Evolutionary conservation across 1,140 invertebrate genomes (phyloP), one percentile per base, ranked within the genome.

Genomic region (Temnothorax longispinosus): DNA sequence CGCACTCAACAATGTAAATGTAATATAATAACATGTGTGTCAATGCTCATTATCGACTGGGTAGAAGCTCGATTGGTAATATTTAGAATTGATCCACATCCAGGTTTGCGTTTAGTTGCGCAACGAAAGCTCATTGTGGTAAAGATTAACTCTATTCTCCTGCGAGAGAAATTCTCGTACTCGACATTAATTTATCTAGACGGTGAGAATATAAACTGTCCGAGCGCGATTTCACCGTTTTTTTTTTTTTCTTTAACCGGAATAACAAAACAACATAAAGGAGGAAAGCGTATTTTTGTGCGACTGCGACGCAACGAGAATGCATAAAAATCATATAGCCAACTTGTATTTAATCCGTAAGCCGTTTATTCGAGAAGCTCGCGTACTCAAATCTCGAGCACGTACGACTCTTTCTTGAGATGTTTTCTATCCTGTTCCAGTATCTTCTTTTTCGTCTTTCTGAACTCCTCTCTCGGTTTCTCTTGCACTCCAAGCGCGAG

Each of bases 161-260:
- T 54, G 50, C 50, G 15, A 27, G 56, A 76, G 74, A 62, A 60
- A 62, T 38, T 58, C 38, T 76, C 7, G 67, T 18, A 72, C n/a
- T 58, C 18, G 54, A 58, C 52, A 27, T 58, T 44, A 44, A 76
- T 76, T 60, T 44, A 44, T 44, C 21, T 62, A 32, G 47, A 76
- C 27, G 3, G 11, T 41, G 74, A 60, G 41, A 38, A 44, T 44
- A 47, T 44, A 15, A 27, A 15, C 13, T n/a, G 35, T 15, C 6
- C 11, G 6, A 32, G 35, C 27, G 11, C 52, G 54, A 75, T 75
- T 75, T 75, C 72, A 75, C 72, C 35, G 72, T 44, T 44, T 44
- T 41, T 75, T 75, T 75, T 75, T 75, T 27, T 75, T 75, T 75
- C 60, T 27, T 27, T 27, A 0, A 38, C 35, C 52, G 32, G 15